phyloP scores from a whole-genome alignment of 2,113 vertebrate species.

The Bubo blakistoni region DNA sequence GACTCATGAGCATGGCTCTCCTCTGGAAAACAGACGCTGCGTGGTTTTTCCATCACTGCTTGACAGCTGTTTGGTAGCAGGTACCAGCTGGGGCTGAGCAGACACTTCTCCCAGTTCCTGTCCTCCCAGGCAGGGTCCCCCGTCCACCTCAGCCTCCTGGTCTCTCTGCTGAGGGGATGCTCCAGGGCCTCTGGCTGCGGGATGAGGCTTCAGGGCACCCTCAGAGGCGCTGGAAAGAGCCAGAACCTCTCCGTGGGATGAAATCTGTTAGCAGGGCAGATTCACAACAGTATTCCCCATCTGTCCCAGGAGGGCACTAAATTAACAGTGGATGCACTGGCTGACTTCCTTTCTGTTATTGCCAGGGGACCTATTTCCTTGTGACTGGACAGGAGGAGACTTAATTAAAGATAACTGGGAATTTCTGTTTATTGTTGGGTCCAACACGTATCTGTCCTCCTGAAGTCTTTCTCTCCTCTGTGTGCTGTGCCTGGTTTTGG shows the following conservation, averaged over 20 bases:
- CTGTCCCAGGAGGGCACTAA: background rate
- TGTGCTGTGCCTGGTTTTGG: background rate
- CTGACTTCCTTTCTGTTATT: background rate
- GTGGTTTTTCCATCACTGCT: background rate
- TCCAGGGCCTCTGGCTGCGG: background rate
- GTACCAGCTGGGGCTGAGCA: background rate
- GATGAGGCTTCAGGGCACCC: background rate
- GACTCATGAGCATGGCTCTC: accelerated
- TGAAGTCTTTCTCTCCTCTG: background rate
- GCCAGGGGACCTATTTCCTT: background rate
- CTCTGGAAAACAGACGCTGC: background rate
- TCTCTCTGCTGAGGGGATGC: background rate
- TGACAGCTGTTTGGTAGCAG: background rate
- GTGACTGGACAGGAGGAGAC: background rate
- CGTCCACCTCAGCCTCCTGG: accelerated
- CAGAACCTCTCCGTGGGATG: background rate
- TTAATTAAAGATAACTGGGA: background rate
- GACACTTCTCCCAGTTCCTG: accelerated
- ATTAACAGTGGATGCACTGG: background rate
- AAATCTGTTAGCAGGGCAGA: background rate
- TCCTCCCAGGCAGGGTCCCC: background rate
- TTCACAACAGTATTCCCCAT: background rate
- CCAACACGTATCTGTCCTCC: background rate
- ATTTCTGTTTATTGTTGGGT: background rate
- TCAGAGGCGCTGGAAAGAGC: background rate